These are phyloP conservation scores for Pantherophis guttatus DNA, from an alignment of 2,113 vertebrate genomes.

Conservation along the genomic window DNA sequence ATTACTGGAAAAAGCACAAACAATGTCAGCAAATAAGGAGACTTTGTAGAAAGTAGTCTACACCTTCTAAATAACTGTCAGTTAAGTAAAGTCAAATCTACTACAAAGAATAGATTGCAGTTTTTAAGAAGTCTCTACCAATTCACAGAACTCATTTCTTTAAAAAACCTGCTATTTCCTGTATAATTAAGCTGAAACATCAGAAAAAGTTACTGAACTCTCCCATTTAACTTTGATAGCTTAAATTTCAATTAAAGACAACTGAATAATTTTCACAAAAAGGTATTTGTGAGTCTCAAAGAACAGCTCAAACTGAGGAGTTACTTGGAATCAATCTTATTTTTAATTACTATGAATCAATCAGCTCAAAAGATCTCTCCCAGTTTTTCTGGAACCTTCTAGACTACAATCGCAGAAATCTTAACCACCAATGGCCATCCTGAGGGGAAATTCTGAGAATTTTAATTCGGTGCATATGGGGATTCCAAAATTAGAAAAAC, in stretches of 20 bases:
- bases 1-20: not conserved
- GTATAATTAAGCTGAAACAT: not conserved
- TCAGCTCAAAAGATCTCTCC: not conserved
- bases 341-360: not conserved
- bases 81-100: not conserved
- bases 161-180: slow-evolving; percentile 2
- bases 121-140: not conserved
- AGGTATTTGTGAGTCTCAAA: not conserved
- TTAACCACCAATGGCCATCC: not conserved
- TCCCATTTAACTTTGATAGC: not conserved
- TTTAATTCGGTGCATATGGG: not conserved
- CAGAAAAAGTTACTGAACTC: not conserved
- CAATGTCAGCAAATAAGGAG: not conserved
- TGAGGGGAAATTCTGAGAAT: not conserved
- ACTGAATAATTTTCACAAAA: not conserved
- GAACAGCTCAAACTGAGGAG: not conserved
- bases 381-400: not conserved
- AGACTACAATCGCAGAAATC: not conserved
- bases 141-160: not conserved
- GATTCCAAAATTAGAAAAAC: not conserved
- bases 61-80: not conserved
- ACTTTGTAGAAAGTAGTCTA: not conserved
- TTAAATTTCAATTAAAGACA: not conserved
- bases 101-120: not conserved
- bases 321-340: not conserved